These are phyloP conservation scores for Mesoligia furuncula DNA, from an alignment of 2,888 invertebrate species.

Conservation along the genomic window DNA sequence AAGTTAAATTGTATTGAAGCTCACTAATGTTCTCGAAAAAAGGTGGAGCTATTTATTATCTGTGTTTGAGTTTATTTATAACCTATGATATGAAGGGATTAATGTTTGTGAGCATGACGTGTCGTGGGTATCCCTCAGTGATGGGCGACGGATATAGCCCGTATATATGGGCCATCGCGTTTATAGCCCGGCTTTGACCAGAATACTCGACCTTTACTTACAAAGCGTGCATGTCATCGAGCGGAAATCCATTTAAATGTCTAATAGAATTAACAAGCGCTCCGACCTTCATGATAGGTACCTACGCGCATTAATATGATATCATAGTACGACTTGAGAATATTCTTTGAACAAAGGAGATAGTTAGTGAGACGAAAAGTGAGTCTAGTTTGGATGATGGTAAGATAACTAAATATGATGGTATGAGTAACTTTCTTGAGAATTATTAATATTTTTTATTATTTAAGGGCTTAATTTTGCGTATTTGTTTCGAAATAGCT, in stretches of 20 bases:
- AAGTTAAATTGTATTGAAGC: conserved; percentile 54
- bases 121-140: conserved; percentile 57
- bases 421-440: background rate
- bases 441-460: background rate
- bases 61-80: conserved; percentile 65
- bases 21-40: conserved; percentile 40
- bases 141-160: conserved; percentile 71
- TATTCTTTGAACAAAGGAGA: background rate
- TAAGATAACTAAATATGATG: background rate
- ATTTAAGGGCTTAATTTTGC: background rate
- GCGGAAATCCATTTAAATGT: conserved; percentile 47
- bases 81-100: conserved; percentile 55
- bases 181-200: conserved; percentile 69
- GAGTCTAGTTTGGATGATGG: background rate
- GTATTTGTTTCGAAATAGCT: background rate
- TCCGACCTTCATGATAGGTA: conserved; percentile 38
- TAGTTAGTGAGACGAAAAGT: background rate
- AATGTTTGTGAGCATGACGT: conserved; percentile 56
- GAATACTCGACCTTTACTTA: conserved; percentile 66
- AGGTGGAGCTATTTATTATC: conserved; percentile 39
- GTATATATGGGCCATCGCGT: conserved; percentile 65
- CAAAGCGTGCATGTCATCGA: conserved; percentile 46
- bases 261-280: conserved; percentile 43
- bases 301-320: conserved; percentile 29
- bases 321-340: conserved; percentile 10